Conservation (phyloP, 2,113 vertebrate genomes). For the Tinamus guttatus region DNA sequence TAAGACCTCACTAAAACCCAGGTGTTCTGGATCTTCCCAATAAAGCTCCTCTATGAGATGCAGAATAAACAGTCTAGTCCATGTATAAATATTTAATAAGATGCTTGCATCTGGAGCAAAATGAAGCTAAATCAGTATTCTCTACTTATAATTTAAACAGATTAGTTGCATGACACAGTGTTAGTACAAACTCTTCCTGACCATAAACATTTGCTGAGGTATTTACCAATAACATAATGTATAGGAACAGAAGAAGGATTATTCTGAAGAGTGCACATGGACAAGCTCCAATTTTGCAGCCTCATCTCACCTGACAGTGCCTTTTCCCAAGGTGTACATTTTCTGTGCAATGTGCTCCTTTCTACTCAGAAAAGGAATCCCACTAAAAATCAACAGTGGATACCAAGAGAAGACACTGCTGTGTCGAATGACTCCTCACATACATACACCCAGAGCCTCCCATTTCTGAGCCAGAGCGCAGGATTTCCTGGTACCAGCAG, state of each 20-base stretch:
- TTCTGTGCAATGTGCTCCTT: background rate
- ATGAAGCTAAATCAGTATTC: constrained; percentile 46
- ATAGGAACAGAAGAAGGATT: constrained; percentile 55
- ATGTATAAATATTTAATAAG: constrained; percentile 82
- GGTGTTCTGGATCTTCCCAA: constrained; percentile 72
- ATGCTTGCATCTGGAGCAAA: constrained; percentile 65
- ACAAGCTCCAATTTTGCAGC: background rate
- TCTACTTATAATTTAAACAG: constrained; percentile 65
- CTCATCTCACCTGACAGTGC: background rate
- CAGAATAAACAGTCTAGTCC: constrained; percentile 75
- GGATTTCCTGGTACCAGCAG: background rate
- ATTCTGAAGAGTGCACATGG: background rate
- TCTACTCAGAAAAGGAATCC: background rate
- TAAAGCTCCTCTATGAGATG: constrained; percentile 57
- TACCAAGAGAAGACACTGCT: background rate
- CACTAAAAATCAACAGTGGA: background rate
- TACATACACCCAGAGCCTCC: background rate
- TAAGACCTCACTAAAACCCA: constrained; percentile 38
- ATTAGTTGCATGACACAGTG: constrained; percentile 74
- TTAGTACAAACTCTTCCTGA: constrained; percentile 74
- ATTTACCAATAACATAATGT: constrained; percentile 55
- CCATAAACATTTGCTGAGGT: constrained; percentile 73
- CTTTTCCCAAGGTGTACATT: background rate
- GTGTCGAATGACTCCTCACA: background rate
- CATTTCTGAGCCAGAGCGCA: background rate